Base-by-base conservation (phyloP, 2,113 vertebrate species). In the Corythaeola cristata region DNA sequence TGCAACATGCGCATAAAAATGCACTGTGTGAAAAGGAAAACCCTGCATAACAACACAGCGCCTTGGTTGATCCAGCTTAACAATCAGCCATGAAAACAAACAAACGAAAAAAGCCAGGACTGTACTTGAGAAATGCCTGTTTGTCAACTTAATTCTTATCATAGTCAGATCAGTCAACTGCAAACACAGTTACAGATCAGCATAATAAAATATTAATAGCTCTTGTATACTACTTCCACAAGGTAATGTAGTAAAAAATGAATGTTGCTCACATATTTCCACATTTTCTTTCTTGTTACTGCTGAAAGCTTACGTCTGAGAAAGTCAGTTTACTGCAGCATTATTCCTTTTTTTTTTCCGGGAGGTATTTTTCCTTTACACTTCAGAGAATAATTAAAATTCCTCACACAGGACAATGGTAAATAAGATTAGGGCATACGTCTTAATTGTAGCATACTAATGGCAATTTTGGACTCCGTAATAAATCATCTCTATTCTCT, bases 151-250 rank as follows among this genome's bases (percentile, higher is more conserved):
- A 85, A 88, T 87, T 95, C 37, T 87, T 79, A 55, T 47, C 49
- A 37, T 35, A 92, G 82, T 62, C 71, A 75, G 59, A 91, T 62
- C 71, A 83, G 68, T 59, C 92, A 88, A 63, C 72, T 67, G 72
- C 75, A 76, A 73, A 77, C 75, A 68, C 32, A 80, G 52, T 69
- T 79, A 96, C 67, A 80, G 63, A 84, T 80, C 52, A 67, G 55
- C 30, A 26, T 68, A 88, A 94, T 90, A 80, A 93, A 96, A 63
- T 74, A 96, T 94, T 90, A 86, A 93, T 76, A 63, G 73, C 32
- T 93, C 76, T 89, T 45, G 58, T 72, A 58, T 32, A 60, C 58
- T 53, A 22, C 58, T 91, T 94, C 59, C 55, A 71, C 68, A 63
- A 88, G 30, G 41, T 90, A 74, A 27, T 35, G 52, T 21, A 76